phyloP scores from a whole-genome alignment of 2,113 vertebrate genomes.

The Pongo pygmaeus region DNA sequence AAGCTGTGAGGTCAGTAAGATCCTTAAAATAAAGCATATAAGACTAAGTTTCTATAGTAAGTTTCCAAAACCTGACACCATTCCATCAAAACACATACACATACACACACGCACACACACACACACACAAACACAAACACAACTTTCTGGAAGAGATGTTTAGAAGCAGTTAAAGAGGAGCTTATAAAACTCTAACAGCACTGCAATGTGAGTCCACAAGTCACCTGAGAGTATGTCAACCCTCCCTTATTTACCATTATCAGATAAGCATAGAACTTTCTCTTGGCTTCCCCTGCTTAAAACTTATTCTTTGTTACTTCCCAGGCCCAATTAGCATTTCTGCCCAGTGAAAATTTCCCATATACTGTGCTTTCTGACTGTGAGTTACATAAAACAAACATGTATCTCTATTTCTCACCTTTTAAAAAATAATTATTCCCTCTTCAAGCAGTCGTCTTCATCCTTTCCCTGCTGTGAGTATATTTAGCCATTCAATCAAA shows the following conservation, averaged over 20 bases:
- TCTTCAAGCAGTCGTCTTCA: not conserved
- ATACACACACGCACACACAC: not conserved
- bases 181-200: not conserved
- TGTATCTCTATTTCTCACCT: not conserved
- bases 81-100: not conserved
- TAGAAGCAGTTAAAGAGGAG: not conserved
- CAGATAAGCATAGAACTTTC: not conserved
- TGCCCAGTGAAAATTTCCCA: not conserved
- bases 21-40: not conserved
- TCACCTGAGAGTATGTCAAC: not conserved
- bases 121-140: not conserved
- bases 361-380: not conserved
- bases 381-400: not conserved
- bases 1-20: not conserved
- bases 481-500: not conserved
- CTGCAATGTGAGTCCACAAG: not conserved
- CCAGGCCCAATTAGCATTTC: not conserved
- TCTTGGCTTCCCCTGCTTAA: not conserved
- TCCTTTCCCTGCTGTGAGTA: not conserved
- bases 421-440: not conserved
- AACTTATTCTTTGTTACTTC: not conserved
- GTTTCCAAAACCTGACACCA: not conserved
- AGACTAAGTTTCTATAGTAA: not conserved
- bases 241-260: not conserved
- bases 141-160: not conserved